phyloP scores from a whole-genome alignment of 1,140 invertebrate genomes.

The Sycobia sp. region DNA sequence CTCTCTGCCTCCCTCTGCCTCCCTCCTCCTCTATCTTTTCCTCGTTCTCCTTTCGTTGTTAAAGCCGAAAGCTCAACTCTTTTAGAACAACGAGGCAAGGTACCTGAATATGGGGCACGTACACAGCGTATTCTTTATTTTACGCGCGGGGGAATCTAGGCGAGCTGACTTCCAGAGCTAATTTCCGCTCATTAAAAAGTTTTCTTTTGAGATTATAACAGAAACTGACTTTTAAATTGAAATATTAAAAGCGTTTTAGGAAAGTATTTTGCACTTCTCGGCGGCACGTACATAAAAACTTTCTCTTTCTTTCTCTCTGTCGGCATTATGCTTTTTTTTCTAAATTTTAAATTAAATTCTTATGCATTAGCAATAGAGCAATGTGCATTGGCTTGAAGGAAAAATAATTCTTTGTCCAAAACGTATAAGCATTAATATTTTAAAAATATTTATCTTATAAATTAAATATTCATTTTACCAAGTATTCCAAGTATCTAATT shows the following conservation, averaged over 20 bases:
- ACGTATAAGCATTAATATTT: too few relatives aligned
- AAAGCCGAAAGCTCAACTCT: background rate
- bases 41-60: background rate
- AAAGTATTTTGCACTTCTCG: too few relatives aligned
- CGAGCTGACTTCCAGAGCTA: background rate
- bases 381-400: too few relatives aligned
- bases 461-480: too few relatives aligned
- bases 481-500: too few relatives aligned
- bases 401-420: too few relatives aligned
- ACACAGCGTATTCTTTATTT: background rate
- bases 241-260: background rate
- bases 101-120: constrained; percentile 1
- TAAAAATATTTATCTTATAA: too few relatives aligned
- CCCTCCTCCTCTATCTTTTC: background rate
- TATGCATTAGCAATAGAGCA: too few relatives aligned
- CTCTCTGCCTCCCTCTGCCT: background rate
- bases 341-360: too few relatives aligned
- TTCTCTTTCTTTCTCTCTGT: too few relatives aligned
- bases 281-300: too few relatives aligned
- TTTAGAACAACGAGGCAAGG: background rate
- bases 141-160: background rate
- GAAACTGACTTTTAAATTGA: background rate
- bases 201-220: background rate
- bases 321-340: too few relatives aligned
- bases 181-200: constrained; percentile 13